Evolutionary conservation across 2,888 invertebrate genomes (phyloP).

Genomic region (Elegia similella): DNA sequence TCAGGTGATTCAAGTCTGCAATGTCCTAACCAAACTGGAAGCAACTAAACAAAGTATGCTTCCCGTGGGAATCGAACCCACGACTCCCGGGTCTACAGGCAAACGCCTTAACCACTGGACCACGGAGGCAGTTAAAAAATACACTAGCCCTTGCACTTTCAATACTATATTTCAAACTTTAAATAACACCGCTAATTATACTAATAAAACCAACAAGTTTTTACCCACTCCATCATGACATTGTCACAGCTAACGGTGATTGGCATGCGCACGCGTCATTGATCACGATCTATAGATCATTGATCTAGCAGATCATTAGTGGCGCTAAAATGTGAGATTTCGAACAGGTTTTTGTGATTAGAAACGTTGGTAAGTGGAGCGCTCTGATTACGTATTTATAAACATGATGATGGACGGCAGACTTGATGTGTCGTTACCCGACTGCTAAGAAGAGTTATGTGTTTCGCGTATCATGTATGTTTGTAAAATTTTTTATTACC

Average conservation of each 20-base stretch:
- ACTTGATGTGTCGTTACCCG: not conserved
- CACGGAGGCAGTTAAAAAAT: too few relatives aligned
- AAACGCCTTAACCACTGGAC: too few relatives aligned
- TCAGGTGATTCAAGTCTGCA: too few relatives aligned
- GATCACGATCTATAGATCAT: constrained; percentile 30
- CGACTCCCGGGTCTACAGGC: too few relatives aligned
- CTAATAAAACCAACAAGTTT: not conserved
- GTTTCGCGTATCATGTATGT: too few relatives aligned
- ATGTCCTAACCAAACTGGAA: too few relatives aligned
- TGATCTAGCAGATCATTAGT: constrained; percentile 25
- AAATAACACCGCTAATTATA: not conserved
- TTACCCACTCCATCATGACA: constrained; percentile 6
- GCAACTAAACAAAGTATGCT: too few relatives aligned
- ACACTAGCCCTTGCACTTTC: not conserved
- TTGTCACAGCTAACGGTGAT: constrained; percentile 16
- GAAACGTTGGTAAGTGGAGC: constrained; percentile 1
- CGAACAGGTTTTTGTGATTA: constrained; percentile 10
- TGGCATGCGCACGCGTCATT: constrained; percentile 19
- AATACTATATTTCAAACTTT: too few relatives aligned
- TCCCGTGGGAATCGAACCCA: too few relatives aligned
- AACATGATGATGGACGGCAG: not conserved
- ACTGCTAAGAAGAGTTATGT: too few relatives aligned
- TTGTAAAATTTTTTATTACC: too few relatives aligned
- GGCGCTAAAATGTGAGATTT: constrained; percentile 16
- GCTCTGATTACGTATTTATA: not conserved